Base-by-base conservation (phyloP, 2,113 vertebrate species). In the Synchiropus splendidus region DNA sequence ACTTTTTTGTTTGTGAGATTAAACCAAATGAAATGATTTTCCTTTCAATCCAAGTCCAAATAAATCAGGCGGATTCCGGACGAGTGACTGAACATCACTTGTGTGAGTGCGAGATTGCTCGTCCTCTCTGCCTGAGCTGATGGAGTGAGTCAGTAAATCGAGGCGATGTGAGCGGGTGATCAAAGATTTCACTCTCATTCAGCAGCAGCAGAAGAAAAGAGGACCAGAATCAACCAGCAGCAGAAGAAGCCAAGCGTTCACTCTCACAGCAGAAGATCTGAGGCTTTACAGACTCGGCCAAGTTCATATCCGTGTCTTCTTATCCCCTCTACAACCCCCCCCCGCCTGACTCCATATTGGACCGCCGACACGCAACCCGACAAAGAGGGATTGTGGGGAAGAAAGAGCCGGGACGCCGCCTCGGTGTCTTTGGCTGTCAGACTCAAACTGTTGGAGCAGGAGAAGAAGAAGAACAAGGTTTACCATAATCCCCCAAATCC, bases 371-470 rank as follows among this genome's bases (percentile, higher is more conserved):
- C 65, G 31, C 59, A 37, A 44, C 31, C n/a, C 51, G 74, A 82
- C 81, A 78, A 82, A 83, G 81, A 72, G 45, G 74, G 74, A 77
- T 83, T 81, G 76, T 77, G 65, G 65, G 70, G 48, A 53, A 14
- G 52, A 62, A 66, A 53, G 36, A 33, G 13, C 9, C 17, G 54
- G 59, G 59, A 72, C 54, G 74, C 67, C 76, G 67, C 66, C 78
- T 75, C 72, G 63, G 59, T 75, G 64, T 78, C 75, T 70, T 67
- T 74, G 57, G 21, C 21, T 27, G 21, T 27, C 21, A 27, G 21
- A 27, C 21, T 27, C 21, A 27, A 27, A 27, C 21, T 27, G 21
- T 27, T 27, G 21, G 21, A 27, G 21, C 21, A 27, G 21, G 21
- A 27, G 21, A 27, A 27, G 21, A 8, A 27, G 21, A 27, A 27